Conservation (phyloP, 2,888 invertebrate species). For the Agriopis leucophaearia region DNA sequence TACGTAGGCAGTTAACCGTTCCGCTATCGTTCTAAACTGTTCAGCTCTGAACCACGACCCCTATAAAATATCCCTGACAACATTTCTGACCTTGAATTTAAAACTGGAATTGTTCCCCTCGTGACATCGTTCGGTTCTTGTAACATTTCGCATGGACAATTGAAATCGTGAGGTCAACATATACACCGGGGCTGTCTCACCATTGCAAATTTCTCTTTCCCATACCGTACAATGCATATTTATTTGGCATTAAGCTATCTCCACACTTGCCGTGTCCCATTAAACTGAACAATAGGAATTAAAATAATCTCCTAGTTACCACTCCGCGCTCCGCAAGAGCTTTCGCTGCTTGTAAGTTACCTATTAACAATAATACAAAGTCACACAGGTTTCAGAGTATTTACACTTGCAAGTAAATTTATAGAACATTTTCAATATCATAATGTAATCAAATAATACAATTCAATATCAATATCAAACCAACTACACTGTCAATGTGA, state of each 20-base stretch:
- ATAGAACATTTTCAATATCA: no score
- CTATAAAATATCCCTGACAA: conserved; percentile 66
- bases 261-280: conserved; percentile 61
- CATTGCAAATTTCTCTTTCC: conserved; percentile 83
- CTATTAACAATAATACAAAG: conserved; percentile 11
- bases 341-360: not conserved
- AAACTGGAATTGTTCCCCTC: conserved; percentile 79
- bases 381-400: no score
- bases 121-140: conserved; percentile 82
- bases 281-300: conserved; percentile 53
- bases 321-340: conserved; percentile 10
- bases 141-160: conserved; percentile 85
- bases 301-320: conserved; percentile 33
- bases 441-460: no score
- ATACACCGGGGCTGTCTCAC: conserved; percentile 77
- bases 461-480: conserved; percentile 2
- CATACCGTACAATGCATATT: conserved; percentile 76
- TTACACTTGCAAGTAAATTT: conserved; percentile 1
- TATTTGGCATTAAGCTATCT: conserved; percentile 68
- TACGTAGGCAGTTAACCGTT: conserved; percentile 41
- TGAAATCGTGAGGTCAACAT: conserved; percentile 85
- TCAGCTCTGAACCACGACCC: conserved; percentile 51
- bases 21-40: conserved; percentile 40
- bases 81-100: conserved; percentile 83
- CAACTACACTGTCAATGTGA: conserved; percentile 41